Evolutionary conservation across 2,888 invertebrate genomes (phyloP), one percentile per base, ranked within the genome.

Genomic region (Nomada fabriciana): DNA sequence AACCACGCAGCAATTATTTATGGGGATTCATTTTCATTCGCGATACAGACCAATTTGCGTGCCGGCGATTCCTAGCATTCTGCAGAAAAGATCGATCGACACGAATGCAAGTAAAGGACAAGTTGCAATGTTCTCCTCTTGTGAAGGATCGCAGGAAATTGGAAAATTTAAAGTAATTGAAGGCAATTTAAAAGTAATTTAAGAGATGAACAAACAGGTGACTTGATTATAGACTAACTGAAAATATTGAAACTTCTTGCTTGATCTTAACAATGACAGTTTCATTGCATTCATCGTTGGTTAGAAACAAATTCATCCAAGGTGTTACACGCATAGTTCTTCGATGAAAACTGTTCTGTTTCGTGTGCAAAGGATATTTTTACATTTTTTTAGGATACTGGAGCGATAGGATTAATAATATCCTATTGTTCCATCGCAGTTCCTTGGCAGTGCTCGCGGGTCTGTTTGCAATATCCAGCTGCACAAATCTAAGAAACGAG

Each of bases 61-160:
- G 68, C 55, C 74, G 42, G 18, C 50, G 68, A 78, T 78, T 63
- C 63, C 61, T 63, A 18, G 68, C 74, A 68, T 78, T 78, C 63
- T 78, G 18, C 36, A 0, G 47, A 57, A 55, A 50, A 36, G n/a
- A 68, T 68, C 55, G 61, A 57, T 74, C 68, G 47, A 53, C 53
- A 18, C 61, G 69, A 63, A 55, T 57, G 68, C 74, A 52, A 15
- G 47, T 15, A 55, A 29, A 43, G 53, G 59, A 53, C 60, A 29
- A n/a, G 15, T n/a, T 25, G 20, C 29, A 13, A 10, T 10, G 47
- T 64, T 61, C 25, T 13, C 61, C 43, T 76, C 47, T n/a, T 36
- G 9, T 3, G 20, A 52, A 43, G 36, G 15, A 59, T 47, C 57
- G 15, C 18, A n/a, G 11, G 1, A 5, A 13, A 3, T 23, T 20